Percentiles rank a stretch among this genome's conserved stretches.
Evolutionary conservation across 2,113 vertebrate genomes (phyloP).

Genomic region (Engraulis encrasicolus): DNA sequence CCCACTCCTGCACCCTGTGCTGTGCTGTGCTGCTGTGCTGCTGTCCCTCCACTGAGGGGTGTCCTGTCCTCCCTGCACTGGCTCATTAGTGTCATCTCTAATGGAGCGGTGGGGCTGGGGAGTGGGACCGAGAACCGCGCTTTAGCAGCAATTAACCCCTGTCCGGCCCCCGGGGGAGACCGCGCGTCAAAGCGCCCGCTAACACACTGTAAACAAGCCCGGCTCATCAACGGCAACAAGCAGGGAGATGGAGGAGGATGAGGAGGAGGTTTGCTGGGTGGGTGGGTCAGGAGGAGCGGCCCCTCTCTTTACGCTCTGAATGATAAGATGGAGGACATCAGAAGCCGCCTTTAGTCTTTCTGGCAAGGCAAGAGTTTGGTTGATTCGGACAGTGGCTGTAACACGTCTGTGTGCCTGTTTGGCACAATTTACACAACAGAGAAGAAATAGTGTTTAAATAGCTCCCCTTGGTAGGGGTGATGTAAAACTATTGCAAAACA

Average conservation of each 20-base stretch:
- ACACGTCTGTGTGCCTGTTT: neutral
- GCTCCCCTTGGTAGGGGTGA: neutral
- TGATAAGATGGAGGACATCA: neutral
- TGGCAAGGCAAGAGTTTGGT: neutral
- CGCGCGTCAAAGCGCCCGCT: conserved; percentile 84
- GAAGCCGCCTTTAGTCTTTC: neutral
- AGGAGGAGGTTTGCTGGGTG: no score
- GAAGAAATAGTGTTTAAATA: neutral
- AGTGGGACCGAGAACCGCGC: conserved; percentile 83
- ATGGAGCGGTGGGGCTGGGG: conserved; percentile 83
- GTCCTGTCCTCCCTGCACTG: conserved; percentile 79
- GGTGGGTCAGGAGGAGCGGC: conserved; percentile 24
- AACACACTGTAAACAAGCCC: conserved; percentile 88
- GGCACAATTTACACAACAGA: neutral
- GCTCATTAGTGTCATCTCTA: conserved; percentile 89
- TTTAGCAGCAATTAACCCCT: conserved; percentile 92
- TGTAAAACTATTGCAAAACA: neutral
- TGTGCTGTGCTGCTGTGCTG: no score
- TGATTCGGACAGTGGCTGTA: neutral
- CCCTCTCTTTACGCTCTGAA: conserved; percentile 16
- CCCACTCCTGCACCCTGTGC: conserved; percentile 69
- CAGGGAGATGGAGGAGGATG: conserved; percentile 40
- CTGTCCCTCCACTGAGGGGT: conserved; percentile 76
- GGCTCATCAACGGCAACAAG: conserved; percentile 77
- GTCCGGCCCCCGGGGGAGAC: conserved; percentile 81